Conservation (phyloP, 2,888 invertebrate genomes). For the Crioceris asparagi region DNA sequence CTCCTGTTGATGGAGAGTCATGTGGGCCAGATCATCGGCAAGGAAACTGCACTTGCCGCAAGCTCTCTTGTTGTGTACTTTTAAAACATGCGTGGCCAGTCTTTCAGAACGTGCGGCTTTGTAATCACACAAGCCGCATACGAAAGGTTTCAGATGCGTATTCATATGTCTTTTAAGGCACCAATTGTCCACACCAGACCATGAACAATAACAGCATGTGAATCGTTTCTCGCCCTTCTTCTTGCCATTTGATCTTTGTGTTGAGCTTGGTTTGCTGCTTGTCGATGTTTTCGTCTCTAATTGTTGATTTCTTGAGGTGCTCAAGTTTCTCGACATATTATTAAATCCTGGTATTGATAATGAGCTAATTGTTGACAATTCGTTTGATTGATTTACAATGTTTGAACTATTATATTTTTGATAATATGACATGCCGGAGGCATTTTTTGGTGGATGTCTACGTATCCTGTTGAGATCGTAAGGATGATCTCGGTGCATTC, state of each 20-base stretch:
- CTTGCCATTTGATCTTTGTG: conserved; percentile 29
- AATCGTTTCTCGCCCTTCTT: conserved; percentile 39
- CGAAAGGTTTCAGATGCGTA: conserved; percentile 86
- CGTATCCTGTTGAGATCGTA: conserved; percentile 78
- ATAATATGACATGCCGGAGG: conserved; percentile 42
- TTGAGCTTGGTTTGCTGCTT: conserved; percentile 12
- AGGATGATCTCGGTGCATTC: conserved; percentile 84
- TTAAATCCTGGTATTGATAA: conserved; percentile 33
- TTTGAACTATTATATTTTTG: conserved; percentile 36
- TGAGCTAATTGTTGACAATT: conserved; percentile 25
- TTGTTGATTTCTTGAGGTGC: conserved; percentile 22
- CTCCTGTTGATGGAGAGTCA: conserved; percentile 67
- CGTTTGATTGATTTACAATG: conserved; percentile 25
- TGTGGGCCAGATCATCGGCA: conserved; percentile 72
- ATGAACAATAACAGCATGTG: conserved; percentile 82
- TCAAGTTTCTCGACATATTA: conserved; percentile 25
- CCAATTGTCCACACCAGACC: conserved; percentile 92
- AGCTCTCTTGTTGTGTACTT: conserved; percentile 84
- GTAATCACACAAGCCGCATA: conserved; percentile 84
- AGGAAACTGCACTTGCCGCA: conserved; percentile 83
- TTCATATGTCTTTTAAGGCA: conserved; percentile 85
- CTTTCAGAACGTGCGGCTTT: conserved; percentile 87
- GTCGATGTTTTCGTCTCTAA: conserved; percentile 25
- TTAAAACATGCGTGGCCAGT: conserved; percentile 78
- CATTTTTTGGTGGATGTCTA: conserved; percentile 50